Evolutionary conservation across 2,797 vertebrate species (phyloP), one percentile per base, ranked within the genome.

Genomic region (Monodelphis domestica): DNA sequence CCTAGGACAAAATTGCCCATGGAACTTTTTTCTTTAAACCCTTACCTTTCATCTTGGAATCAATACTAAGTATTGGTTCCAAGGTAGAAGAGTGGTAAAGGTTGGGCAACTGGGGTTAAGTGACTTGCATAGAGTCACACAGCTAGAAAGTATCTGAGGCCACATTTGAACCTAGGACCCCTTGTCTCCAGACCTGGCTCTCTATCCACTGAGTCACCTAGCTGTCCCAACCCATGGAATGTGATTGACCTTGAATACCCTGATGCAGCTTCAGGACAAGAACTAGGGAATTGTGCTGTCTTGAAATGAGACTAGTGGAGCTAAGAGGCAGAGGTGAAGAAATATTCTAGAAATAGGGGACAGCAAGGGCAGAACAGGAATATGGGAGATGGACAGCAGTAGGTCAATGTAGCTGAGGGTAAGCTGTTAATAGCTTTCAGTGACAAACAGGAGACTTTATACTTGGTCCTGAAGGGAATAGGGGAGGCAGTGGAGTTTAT

Each of bases 161-260:
- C n/a, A n/a, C n/a, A n/a, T n/a, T 87, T 45, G 50, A 53, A 78
- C n/a, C 26, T 57, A 53, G 90, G 94, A 87, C n/a, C 93, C 91
- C 63, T 95, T n/a, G n/a, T n/a, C n/a, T n/a, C n/a, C n/a, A n/a
- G n/a, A n/a, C n/a, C n/a, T n/a, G n/a, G n/a, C n/a, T n/a, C n/a
- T n/a, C n/a, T n/a, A n/a, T n/a, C n/a, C n/a, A n/a, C n/a, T n/a
- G n/a, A n/a, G n/a, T n/a, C n/a, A n/a, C n/a, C n/a, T n/a, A n/a
- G n/a, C n/a, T n/a, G n/a, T n/a, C n/a, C n/a, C n/a, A n/a, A 9
- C 24, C 38, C 7, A 84, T 50, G 38, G 70, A 45, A 45, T 38
- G 1, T 26, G 70, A 84, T 26, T 84, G 38, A n/a, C 38, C 24
- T 70, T 50, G 38, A 38, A 21, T 84, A 11, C 21, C 14, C 33